A percentile compares a stretch with the other conserved stretches of the same genome.
Evolutionary conservation across 1,140 invertebrate genomes (phyloP).

Genomic region (Chelonus insularis): DNA sequence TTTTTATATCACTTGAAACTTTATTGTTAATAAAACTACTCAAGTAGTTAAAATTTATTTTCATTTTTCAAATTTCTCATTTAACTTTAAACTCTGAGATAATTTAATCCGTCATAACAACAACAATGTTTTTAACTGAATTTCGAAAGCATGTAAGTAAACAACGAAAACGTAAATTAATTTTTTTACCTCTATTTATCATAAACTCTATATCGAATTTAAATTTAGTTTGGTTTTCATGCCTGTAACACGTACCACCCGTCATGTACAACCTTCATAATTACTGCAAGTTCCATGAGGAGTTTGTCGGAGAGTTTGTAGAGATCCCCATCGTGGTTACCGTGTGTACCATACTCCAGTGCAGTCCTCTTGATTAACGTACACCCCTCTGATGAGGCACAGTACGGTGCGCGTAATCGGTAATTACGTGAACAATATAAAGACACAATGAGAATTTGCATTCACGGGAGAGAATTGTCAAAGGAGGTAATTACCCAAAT

Average conservation of each 20-base stretch:
- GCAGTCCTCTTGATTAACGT: conserved; percentile 16
- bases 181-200: too few species aligned
- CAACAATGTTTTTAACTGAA: too few species aligned
- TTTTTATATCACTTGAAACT: too few species aligned
- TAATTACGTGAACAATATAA: conserved; percentile 25
- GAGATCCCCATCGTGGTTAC: conserved; percentile 13
- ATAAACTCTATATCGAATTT: too few species aligned
- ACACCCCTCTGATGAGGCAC: conserved; percentile 5
- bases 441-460: conserved; percentile 9
- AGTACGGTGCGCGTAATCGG: conserved; percentile 20
- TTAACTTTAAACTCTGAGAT: too few species aligned
- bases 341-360: background rate
- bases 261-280: background rate
- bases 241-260: background rate
- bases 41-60: too few species aligned
- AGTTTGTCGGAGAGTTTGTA: background rate
- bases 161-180: too few species aligned
- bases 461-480: conserved; percentile 18
- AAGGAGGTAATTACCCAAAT: conserved; percentile 20
- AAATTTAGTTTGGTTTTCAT: too few species aligned
- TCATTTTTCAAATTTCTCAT: too few species aligned
- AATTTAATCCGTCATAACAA: too few species aligned
- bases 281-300: background rate
- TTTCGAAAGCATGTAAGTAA: too few species aligned
- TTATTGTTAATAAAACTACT: too few species aligned